Evolutionary conservation across 2,113 vertebrate species (phyloP).

Genomic region (Macroglossus sobrinus): DNA sequence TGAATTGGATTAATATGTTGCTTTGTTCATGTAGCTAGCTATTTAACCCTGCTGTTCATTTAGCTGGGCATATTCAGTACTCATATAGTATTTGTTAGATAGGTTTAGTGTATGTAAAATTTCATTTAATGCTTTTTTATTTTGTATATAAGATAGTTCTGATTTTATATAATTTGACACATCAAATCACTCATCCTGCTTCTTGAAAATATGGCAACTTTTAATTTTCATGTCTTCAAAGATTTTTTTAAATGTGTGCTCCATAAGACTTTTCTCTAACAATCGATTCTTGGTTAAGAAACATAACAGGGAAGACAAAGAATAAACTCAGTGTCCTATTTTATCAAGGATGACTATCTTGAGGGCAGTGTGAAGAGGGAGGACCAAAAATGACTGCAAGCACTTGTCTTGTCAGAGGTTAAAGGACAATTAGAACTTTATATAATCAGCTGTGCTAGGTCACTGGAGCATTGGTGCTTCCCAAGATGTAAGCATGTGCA

Average conservation of each 20-base stretch:
- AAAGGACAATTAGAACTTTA: not conserved
- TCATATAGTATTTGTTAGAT: not conserved
- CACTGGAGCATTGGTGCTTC: not conserved
- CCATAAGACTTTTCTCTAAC: not conserved
- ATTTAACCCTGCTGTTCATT: not conserved
- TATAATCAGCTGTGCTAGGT: not conserved
- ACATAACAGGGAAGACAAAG: not conserved
- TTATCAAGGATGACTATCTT: not conserved
- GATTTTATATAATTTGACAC: not conserved
- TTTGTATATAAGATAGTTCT: not conserved
- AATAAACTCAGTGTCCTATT: not conserved
- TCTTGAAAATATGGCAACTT: not conserved
- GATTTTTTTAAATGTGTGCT: not conserved
- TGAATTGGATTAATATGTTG: not conserved
- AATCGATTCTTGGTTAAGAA: not conserved
- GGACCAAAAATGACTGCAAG: not conserved
- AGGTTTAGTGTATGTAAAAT: not conserved
- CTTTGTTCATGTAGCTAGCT: not conserved
- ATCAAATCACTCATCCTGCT: not conserved
- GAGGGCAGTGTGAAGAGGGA: not conserved
- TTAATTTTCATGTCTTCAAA: not conserved
- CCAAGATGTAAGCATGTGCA: not conserved
- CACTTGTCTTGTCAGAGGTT: not conserved
- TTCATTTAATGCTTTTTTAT: not conserved
- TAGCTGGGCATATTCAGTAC: not conserved